Base-by-base conservation (phyloP, 1,140 invertebrate species). In the Drosophila jambulina region DNA sequence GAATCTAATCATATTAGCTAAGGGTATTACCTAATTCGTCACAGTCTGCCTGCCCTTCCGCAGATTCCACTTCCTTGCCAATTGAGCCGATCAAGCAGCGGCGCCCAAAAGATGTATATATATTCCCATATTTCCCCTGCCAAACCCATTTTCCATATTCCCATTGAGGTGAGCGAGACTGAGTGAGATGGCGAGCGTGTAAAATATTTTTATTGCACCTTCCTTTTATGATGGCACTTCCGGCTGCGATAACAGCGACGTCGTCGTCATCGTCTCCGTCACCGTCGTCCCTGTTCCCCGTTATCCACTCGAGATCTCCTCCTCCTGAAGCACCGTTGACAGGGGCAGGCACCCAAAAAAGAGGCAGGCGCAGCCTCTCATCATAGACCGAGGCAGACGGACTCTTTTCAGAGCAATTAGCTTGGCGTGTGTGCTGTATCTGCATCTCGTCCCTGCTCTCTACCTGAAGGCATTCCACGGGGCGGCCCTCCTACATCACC, bases 131-230 rank as follows among this genome's bases (percentile, higher is more conserved):
- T 38, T 38, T 23, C 53, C 34, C 15, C 25, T 17, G 12, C 15
- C 53, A 56, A 56, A 38, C 53, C 53, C 53, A 56, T 38, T 56
- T 56, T 38, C 53, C 53, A 25, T 38, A 42, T 72, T 34, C 8
- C 54, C 54, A 45, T 45, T 48, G 48, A 53, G 46, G n/a, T 27
- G n/a, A 29, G 25, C 21, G 46, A 34, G 42, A 34, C 3, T 23
- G 45, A 58, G n/a, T 23, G 70, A 59, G 70, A 71, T 2, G 69
- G 53, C 54, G 43, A 63, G 75, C 75, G 77, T 90, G 86, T 91
- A 86, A 90, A 90, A 91, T 90, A 90, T 90, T 90, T 90, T 91
- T 90, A 90, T 90, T 90, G 85, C 85, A 90, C 86, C 85, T 90
- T 90, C 85, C 85, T 91, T 90, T 90, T 90, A 90, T 90, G 85